These are phyloP conservation scores for Tigriopus californicus DNA, from an alignment of 2,888 invertebrate species.

Conservation along the genomic window DNA sequence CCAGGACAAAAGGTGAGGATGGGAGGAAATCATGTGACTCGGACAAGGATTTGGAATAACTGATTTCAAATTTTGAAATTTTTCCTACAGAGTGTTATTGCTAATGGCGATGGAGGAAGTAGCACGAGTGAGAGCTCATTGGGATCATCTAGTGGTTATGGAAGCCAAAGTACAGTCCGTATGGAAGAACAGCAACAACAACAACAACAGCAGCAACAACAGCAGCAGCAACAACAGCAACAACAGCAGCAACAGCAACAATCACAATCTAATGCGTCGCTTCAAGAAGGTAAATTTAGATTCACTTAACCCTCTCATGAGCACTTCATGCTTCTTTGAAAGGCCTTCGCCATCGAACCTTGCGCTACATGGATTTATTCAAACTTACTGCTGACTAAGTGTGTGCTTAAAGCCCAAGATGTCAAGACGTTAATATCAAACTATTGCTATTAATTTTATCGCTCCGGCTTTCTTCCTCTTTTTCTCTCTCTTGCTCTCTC, in stretches of 20 bases:
- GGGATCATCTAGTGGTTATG: constrained; percentile 55
- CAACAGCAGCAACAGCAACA: neutral
- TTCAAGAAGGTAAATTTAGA: neutral
- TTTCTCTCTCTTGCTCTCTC: neutral
- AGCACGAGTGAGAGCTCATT: constrained; percentile 50
- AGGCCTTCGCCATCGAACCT: too few species aligned
- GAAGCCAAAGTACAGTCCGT: constrained; percentile 52
- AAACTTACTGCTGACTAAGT: too few species aligned
- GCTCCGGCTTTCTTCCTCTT: too few species aligned
- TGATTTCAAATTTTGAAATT: too few species aligned
- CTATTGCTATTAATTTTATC: too few species aligned
- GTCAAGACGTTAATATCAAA: too few species aligned
- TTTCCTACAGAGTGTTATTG: too few species aligned
- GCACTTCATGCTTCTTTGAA: neutral
- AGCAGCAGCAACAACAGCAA: neutral
- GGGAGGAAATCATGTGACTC: neutral
- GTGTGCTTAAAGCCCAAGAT: too few species aligned
- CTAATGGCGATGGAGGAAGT: constrained; percentile 3
- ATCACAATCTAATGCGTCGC: neutral
- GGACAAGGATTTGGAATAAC: neutral
- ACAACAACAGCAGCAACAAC: neutral
- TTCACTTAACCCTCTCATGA: neutral
- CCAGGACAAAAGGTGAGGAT: neutral
- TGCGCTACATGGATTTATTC: too few species aligned
- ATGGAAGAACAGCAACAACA: constrained; percentile 12